Percentiles rank a stretch among this genome's conserved stretches.
phyloP scores from a whole-genome alignment of 2,797 vertebrate genomes.

The Chelon auratus region DNA sequence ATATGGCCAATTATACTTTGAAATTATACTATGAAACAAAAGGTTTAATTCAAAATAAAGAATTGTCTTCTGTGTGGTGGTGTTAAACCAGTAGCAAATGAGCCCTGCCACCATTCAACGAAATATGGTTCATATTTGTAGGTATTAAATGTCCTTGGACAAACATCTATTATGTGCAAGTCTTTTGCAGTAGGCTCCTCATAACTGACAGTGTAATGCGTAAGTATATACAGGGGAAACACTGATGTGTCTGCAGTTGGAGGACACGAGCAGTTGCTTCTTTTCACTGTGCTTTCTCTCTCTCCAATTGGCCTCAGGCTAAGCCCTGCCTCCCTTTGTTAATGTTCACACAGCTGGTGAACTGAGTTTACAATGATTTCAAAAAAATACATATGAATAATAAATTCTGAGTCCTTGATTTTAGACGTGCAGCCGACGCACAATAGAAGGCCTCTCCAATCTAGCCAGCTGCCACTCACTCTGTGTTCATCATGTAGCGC shows the following conservation, averaged over 20 bases:
- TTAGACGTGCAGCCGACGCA: too few species aligned
- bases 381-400: too few species aligned
- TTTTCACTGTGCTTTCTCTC: neutral
- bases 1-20: too few species aligned
- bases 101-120: too few species aligned
- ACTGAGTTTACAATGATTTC: neutral
- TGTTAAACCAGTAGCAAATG: too few species aligned
- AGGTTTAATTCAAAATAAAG: too few species aligned
- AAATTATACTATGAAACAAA: too few species aligned
- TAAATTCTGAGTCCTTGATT: neutral
- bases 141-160: constrained; percentile 17
- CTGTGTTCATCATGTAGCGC: too few species aligned
- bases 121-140: neutral
- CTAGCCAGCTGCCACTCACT: too few species aligned
- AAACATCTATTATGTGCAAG: neutral
- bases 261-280: constrained; percentile 21
- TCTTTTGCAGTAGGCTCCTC: neutral
- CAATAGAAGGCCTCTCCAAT: too few species aligned
- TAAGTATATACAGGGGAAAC: neutral
- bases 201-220: neutral
- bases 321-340: neutral
- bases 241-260: constrained; percentile 21
- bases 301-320: neutral
- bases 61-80: too few species aligned
- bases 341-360: neutral